Conservation (phyloP, 2,888 invertebrate species). For the Athalia circularis region DNA sequence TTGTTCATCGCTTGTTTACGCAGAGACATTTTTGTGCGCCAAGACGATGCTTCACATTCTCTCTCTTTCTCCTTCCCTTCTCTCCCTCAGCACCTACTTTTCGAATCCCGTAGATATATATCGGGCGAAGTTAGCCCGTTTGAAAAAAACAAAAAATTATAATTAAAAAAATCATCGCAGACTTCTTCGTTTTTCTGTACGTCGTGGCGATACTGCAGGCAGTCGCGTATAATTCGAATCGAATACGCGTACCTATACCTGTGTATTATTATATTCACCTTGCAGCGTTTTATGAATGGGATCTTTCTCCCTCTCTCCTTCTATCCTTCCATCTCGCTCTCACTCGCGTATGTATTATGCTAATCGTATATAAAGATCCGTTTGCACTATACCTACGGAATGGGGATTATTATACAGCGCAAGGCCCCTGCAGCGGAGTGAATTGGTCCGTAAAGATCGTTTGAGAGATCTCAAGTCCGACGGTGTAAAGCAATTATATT, state of each 20-base stretch:
- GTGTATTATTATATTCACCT: conserved; percentile 1
- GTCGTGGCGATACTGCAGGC: not conserved
- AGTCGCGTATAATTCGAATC: no score
- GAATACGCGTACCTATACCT: conserved; percentile 5
- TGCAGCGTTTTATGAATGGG: conserved; percentile 36
- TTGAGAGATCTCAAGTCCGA: conserved; percentile 20
- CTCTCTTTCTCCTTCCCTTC: not conserved
- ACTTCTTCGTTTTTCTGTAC: not conserved
- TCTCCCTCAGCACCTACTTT: not conserved
- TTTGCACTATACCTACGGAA: conserved; percentile 4
- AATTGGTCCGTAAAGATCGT: conserved; percentile 39
- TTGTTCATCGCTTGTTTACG: conserved; percentile 43
- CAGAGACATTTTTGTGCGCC: conserved; percentile 39
- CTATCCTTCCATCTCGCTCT: no score
- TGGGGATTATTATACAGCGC: no score
- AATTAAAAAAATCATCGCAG: no score
- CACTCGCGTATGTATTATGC: not conserved
- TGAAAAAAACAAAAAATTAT: no score
- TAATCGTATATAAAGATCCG: conserved; percentile 35
- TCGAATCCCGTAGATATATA: not conserved
- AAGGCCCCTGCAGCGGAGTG: conserved; percentile 18
- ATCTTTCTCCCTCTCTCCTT: conserved; percentile 3
- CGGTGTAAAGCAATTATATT: conserved; percentile 60
- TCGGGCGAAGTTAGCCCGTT: no score
- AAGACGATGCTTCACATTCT: conserved; percentile 24